These are phyloP conservation scores for Malthinus seriepunctatus DNA, from an alignment of 2,888 invertebrate species.

Conservation along the genomic window DNA sequence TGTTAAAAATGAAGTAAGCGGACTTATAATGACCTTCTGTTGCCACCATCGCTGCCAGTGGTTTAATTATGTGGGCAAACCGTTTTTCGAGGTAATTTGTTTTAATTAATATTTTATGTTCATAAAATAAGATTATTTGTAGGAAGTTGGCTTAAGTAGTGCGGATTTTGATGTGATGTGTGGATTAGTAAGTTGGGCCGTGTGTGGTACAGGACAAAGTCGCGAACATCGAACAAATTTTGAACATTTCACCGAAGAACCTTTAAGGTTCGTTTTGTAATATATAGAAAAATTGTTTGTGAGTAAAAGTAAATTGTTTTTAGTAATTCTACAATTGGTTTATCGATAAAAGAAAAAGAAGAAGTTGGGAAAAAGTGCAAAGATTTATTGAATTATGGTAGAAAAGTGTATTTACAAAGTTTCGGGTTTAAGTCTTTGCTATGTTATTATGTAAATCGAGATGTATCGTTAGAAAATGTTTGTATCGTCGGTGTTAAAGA, in stretches of 20 bases:
- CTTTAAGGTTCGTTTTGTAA: constrained; percentile 8
- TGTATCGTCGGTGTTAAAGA: constrained; percentile 67
- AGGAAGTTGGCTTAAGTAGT: constrained; percentile 61
- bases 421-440: constrained; percentile 65
- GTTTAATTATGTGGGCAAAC: constrained; percentile 69
- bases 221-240: constrained; percentile 50
- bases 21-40: constrained; percentile 80
- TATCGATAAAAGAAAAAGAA: constrained; percentile 59
- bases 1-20: constrained; percentile 54
- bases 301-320: constrained; percentile 8
- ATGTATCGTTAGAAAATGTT: constrained; percentile 77
- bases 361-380: constrained; percentile 75
- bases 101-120: constrained; percentile 1
- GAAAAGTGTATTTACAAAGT: constrained; percentile 64
- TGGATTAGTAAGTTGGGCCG: constrained; percentile 88
- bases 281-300: background rate
- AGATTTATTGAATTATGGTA: constrained; percentile 75
- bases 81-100: constrained; percentile 58
- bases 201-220: constrained; percentile 73
- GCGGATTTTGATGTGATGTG: constrained; percentile 76
- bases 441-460: constrained; percentile 65
- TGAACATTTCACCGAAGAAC: background rate
- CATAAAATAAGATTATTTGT: constrained; percentile 31
- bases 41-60: constrained; percentile 88
- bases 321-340: constrained; percentile 46